Conservation (phyloP, 1,140 invertebrate species). For the Diploscapter pachys region DNA sequence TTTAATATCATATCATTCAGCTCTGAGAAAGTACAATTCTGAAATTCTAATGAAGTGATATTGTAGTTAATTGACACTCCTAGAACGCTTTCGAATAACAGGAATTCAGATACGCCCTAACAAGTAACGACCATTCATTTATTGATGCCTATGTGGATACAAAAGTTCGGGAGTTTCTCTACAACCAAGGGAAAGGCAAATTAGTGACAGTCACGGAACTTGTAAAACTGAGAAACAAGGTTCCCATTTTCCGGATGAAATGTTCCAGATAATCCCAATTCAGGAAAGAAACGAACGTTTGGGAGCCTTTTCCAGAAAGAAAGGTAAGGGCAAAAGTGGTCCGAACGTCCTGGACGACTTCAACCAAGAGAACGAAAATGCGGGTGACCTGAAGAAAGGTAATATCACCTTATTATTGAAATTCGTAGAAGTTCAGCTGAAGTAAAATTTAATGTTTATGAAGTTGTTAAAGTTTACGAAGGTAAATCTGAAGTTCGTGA, state of each 20-base stretch:
- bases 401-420: slow-evolving; percentile 2
- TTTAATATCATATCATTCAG: too few relatives aligned
- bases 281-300: slow-evolving; percentile 53
- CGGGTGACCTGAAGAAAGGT: slow-evolving; percentile 58
- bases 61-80: too few relatives aligned
- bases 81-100: too few relatives aligned
- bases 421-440: too few relatives aligned
- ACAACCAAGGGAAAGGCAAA: slow-evolving; percentile 57
- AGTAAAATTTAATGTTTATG: too few relatives aligned
- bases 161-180: slow-evolving; percentile 48
- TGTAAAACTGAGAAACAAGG: slow-evolving; percentile 54
- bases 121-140: slow-evolving; percentile 52
- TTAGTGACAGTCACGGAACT: slow-evolving; percentile 54
- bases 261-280: background rate
- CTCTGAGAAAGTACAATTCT: too few relatives aligned
- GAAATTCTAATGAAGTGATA: too few relatives aligned
- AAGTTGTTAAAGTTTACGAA: too few relatives aligned
- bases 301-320: slow-evolving; percentile 55
- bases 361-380: slow-evolving; percentile 54
- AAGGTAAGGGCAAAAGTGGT: slow-evolving; percentile 58
- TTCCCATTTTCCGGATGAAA: background rate
- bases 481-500: background rate
- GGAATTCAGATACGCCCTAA: slow-evolving; percentile 45
- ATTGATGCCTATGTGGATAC: slow-evolving; percentile 50
- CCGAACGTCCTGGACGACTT: slow-evolving; percentile 59